phyloP scores from a whole-genome alignment of 2,888 invertebrate genomes.

The Euspilapteryx auroguttella region DNA sequence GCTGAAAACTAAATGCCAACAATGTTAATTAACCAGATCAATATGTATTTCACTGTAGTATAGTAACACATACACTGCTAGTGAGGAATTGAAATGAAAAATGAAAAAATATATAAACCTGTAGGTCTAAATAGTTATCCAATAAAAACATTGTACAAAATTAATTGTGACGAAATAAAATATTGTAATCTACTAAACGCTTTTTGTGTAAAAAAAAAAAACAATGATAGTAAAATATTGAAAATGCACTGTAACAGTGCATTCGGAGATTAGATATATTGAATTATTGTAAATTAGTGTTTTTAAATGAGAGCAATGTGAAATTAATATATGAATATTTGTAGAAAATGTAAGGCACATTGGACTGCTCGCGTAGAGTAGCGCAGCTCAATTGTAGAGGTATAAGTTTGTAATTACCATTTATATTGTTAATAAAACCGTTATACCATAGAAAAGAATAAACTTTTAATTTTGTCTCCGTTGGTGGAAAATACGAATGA shows the following conservation, averaged over 20 bases:
- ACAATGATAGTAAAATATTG: slow-evolving; percentile 1
- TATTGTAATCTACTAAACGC: slow-evolving; percentile 9
- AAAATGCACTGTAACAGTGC: slow-evolving; percentile 2
- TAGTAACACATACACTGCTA: too few species aligned
- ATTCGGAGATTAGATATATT: neutral
- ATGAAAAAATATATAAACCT: too few species aligned
- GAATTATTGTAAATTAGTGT: too few species aligned
- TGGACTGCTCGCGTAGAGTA: slow-evolving; percentile 58
- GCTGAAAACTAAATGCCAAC: too few species aligned
- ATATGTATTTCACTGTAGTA: too few species aligned
- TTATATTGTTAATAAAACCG: slow-evolving; percentile 62
- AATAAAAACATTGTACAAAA: slow-evolving; percentile 23
- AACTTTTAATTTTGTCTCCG: slow-evolving; percentile 18
- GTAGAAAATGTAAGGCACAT: too few species aligned
- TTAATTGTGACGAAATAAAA: slow-evolving; percentile 18
- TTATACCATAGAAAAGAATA: slow-evolving; percentile 51
- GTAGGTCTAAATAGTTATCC: slow-evolving; percentile 13
- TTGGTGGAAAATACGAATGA: too few species aligned
- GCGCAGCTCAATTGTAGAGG: slow-evolving; percentile 57
- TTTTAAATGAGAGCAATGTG: too few species aligned
- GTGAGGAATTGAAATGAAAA: too few species aligned
- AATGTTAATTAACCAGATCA: too few species aligned
- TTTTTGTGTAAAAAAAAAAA: slow-evolving; percentile 15
- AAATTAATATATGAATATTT: too few species aligned
- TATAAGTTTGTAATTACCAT: slow-evolving; percentile 55